phyloP scores from a whole-genome alignment of 1,140 invertebrate species.

The Cydia fagiglandana region DNA sequence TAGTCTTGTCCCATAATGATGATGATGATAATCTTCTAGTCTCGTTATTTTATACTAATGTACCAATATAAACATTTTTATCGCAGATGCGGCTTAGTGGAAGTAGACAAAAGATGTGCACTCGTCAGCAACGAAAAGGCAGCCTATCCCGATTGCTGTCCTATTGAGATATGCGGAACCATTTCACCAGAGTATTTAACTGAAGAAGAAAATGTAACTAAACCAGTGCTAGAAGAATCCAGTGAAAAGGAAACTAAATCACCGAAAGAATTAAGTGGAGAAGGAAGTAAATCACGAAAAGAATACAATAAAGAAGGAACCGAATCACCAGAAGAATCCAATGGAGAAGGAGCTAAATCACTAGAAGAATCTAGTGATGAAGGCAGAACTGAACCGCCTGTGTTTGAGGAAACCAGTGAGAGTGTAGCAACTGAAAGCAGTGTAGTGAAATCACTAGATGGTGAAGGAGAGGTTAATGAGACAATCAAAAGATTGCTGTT shows the following conservation, averaged over 20 bases:
- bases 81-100: constrained; percentile 36
- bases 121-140: neutral
- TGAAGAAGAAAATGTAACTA: too few relatives aligned
- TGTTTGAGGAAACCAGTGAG: neutral
- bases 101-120: neutral
- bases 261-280: too few relatives aligned
- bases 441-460: neutral
- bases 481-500: neutral
- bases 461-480: neutral
- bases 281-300: too few relatives aligned
- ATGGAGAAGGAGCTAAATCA: too few relatives aligned
- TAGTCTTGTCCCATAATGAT: too few relatives aligned
- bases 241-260: too few relatives aligned
- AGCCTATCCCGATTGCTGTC: constrained; percentile 39
- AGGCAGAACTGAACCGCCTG: too few relatives aligned
- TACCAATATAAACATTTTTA: neutral
- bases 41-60: neutral
- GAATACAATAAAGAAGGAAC: too few relatives aligned
- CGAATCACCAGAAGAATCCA: too few relatives aligned
- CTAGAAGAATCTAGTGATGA: too few relatives aligned
- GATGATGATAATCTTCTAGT: too few relatives aligned
- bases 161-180: constrained; percentile 14
- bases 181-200: neutral
- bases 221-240: too few relatives aligned
- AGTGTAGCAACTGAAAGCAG: neutral